phyloP scores from a whole-genome alignment of 2,888 invertebrate genomes.

The Melipona beecheii region DNA sequence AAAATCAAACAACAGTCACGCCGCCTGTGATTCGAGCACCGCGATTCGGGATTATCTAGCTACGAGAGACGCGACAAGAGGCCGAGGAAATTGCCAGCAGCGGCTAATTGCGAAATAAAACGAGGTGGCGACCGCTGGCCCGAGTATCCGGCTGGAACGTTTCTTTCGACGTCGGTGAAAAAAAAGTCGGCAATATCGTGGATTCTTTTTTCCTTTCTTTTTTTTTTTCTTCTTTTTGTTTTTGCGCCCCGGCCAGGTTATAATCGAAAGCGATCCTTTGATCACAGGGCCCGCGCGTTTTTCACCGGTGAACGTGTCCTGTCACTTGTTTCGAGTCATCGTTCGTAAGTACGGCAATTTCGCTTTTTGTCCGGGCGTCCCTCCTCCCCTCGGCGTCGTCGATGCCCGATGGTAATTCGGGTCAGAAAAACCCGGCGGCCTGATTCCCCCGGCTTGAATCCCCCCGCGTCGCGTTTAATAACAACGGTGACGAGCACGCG shows the following conservation, averaged over 20 bases:
- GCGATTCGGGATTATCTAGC: neutral
- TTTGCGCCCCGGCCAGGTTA: constrained; percentile 10
- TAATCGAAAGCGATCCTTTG: constrained; percentile 70
- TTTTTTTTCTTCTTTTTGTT: too few relatives aligned
- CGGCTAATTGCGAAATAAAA: constrained; percentile 34
- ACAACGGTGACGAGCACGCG: constrained; percentile 25
- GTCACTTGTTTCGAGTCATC: constrained; percentile 67
- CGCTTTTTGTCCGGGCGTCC: constrained; percentile 57
- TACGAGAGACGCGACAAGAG: neutral
- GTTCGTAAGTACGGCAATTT: constrained; percentile 70
- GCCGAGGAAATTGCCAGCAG: neutral
- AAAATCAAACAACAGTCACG: too few relatives aligned
- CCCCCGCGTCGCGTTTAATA: constrained; percentile 44
- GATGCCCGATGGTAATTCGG: constrained; percentile 59
- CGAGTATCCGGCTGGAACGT: neutral
- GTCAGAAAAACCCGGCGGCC: constrained; percentile 61
- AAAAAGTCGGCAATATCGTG: constrained; percentile 49
- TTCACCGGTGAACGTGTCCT: constrained; percentile 50
- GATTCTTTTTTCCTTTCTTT: constrained; percentile 6
- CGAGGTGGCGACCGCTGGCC: constrained; percentile 5
- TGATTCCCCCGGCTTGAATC: constrained; percentile 52
- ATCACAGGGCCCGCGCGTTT: constrained; percentile 63
- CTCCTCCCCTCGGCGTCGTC: constrained; percentile 18
- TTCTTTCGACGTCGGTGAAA: constrained; percentile 12
- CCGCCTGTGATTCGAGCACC: too few relatives aligned